phyloP scores from a whole-genome alignment of 2,797 vertebrate genomes.

The Okamejei kenojei region DNA sequence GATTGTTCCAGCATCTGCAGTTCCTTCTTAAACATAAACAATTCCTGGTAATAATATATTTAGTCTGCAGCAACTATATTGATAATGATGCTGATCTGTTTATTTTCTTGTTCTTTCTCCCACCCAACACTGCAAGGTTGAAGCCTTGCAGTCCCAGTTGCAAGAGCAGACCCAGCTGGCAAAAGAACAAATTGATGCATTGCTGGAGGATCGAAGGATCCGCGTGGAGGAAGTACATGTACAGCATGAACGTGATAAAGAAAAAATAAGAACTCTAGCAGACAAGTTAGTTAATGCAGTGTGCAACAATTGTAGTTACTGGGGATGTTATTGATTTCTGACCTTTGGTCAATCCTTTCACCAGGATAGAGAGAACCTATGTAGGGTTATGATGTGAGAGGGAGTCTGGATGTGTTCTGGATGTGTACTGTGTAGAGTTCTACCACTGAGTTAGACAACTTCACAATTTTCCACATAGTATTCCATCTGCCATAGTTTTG shows the following conservation, averaged over 20 bases:
- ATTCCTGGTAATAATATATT: no score
- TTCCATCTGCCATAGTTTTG: no score
- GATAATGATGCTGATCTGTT: neutral
- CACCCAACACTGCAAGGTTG: constrained; percentile 64
- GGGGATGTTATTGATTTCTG: neutral
- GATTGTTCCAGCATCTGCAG: no score
- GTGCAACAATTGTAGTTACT: neutral
- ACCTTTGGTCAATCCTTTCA: neutral
- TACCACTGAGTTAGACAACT: no score
- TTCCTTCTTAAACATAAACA: no score
- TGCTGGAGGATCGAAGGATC: constrained; percentile 79
- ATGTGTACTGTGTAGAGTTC: neutral
- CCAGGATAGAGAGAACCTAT: neutral
- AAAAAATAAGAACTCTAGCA: constrained; percentile 64
- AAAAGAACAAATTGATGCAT: constrained; percentile 78
- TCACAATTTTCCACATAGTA: no score
- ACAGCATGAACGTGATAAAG: constrained; percentile 71
- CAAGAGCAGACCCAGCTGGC: constrained; percentile 79
- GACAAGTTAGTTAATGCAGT: constrained; percentile 66
- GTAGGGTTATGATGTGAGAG: neutral
- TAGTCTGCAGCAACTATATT: neutral
- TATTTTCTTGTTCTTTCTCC: neutral
- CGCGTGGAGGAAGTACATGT: constrained; percentile 72
- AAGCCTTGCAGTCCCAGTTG: constrained; percentile 87
- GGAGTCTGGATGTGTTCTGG: neutral